Base-by-base conservation (phyloP, 2,888 invertebrate species). In the Papilio protenor region DNA sequence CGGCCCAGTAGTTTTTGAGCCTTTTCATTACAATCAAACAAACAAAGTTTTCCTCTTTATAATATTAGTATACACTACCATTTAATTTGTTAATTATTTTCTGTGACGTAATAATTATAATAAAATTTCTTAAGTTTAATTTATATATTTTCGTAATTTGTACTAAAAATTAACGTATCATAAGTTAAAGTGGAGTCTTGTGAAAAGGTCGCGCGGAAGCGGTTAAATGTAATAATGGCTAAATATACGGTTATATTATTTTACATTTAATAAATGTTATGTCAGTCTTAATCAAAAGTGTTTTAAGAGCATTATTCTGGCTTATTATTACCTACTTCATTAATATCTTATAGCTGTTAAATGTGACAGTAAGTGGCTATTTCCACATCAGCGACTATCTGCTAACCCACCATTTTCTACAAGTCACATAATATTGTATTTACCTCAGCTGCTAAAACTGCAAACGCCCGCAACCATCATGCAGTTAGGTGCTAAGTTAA, bases 291-390 rank as follows among this genome's bases (percentile, higher is more conserved):
- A 64, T 64, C 66, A 45, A 45, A 45, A 66, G 21, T 18, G 33
- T 8, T 45, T 69, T 69, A 45, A 1, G 40, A 21, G 4, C 11
- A 27, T 27, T 27, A 27, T 2, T 27, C 27, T 27, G 1, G 27
- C 45, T 45, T 33, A 45, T 69, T 69, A 21, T 69, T 69, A n/a
- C 11, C 66, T 69, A 69, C 45, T 69, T 69, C 33, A 69, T 45
- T 45, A 45, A 69, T 21, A 69, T 69, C 45, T 66, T 66, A 66
- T 66, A 66, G 66, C 66, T 69, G 12, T n/a, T 10, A n/a, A 12
- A 40, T 10, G 11, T 45, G 11, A 66, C 66, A 16, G 40, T n/a
- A 27, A 61, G 27, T 61, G 61, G 0, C 6, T n/a, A 27, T 61
- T 27, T 61, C 16, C 61, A 61, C 59, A 8, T 55, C 1, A 52